These are phyloP conservation scores for Clepsis dumicolana DNA, from an alignment of 2,888 invertebrate species.

Conservation along the genomic window DNA sequence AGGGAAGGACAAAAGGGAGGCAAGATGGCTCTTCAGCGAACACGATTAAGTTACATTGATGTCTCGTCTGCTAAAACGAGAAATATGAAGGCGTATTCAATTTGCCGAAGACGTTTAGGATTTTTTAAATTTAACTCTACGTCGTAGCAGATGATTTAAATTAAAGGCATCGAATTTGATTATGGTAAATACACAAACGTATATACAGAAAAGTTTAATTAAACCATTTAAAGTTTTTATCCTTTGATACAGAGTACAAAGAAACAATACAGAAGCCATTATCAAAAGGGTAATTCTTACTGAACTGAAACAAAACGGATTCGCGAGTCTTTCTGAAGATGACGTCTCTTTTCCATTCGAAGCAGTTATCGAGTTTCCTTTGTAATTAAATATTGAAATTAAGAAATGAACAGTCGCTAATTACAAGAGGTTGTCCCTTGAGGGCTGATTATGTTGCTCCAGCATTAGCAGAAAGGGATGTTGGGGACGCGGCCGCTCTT, in stretches of 20 bases:
- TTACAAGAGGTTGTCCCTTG: constrained; percentile 86
- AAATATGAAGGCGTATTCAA: constrained; percentile 42
- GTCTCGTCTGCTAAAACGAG: constrained; percentile 50
- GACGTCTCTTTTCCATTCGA: constrained; percentile 79
- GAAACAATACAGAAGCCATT: constrained; percentile 73
- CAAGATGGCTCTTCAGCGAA: constrained; percentile 67
- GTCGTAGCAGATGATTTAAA: constrained; percentile 8
- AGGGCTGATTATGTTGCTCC: constrained; percentile 82
- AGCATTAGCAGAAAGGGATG: constrained; percentile 80
- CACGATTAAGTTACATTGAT: constrained; percentile 74
- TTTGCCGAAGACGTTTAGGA: constrained; percentile 43
- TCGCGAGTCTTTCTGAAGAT: constrained; percentile 80
- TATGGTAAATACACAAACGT: constrained; percentile 5
- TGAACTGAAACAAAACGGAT: constrained; percentile 79
- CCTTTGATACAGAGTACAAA: constrained; percentile 74
- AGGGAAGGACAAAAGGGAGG: constrained; percentile 74
- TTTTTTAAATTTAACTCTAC: constrained; percentile 27
- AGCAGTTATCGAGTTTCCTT: constrained; percentile 85
- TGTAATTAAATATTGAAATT: constrained; percentile 88
- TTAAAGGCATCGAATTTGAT: not conserved
- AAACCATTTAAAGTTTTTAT: constrained; percentile 57
- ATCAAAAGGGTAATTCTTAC: constrained; percentile 64
- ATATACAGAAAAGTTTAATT: constrained; percentile 21
- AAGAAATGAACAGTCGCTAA: constrained; percentile 87
- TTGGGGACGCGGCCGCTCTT: constrained; percentile 63